Evolutionary conservation across 2,888 invertebrate genomes (phyloP).

Genomic region (Erebia palarica): DNA sequence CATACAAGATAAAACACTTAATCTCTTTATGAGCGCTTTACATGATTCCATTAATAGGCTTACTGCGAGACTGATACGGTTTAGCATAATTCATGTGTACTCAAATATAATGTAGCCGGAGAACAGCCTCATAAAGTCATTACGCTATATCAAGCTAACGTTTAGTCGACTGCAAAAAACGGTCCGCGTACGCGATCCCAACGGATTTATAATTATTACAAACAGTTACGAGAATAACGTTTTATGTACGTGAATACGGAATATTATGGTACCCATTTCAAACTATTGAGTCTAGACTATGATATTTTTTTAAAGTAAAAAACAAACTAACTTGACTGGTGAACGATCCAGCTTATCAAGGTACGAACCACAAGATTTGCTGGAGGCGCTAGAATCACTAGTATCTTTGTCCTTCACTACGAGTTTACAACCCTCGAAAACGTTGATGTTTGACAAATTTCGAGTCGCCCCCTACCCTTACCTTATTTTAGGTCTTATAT

Average conservation of each 20-base stretch:
- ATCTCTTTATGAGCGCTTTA: neutral
- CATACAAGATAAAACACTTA: neutral
- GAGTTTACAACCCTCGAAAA: too few relatives aligned
- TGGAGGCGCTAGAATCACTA: too few relatives aligned
- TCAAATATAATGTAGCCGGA: neutral
- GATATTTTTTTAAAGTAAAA: too few relatives aligned
- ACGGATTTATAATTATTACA: neutral
- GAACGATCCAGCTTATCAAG: too few relatives aligned
- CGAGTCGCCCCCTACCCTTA: too few relatives aligned
- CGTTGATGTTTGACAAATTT: too few relatives aligned
- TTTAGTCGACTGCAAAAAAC: neutral
- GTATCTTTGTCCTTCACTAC: too few relatives aligned
- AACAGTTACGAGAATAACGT: neutral
- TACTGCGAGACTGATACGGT: neutral
- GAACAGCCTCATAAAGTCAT: constrained; percentile 1
- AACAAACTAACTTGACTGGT: too few relatives aligned
- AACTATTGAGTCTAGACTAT: too few relatives aligned
- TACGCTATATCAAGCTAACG: neutral
- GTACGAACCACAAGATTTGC: too few relatives aligned
- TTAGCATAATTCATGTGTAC: constrained; percentile 1
- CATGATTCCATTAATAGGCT: neutral
- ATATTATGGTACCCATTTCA: too few relatives aligned
- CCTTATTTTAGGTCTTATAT: too few relatives aligned
- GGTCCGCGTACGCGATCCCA: neutral
- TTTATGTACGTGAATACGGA: neutral